These are phyloP conservation scores for Leucopsar rothschildi DNA, from an alignment of 2,113 vertebrate genomes.

Conservation along the genomic window DNA sequence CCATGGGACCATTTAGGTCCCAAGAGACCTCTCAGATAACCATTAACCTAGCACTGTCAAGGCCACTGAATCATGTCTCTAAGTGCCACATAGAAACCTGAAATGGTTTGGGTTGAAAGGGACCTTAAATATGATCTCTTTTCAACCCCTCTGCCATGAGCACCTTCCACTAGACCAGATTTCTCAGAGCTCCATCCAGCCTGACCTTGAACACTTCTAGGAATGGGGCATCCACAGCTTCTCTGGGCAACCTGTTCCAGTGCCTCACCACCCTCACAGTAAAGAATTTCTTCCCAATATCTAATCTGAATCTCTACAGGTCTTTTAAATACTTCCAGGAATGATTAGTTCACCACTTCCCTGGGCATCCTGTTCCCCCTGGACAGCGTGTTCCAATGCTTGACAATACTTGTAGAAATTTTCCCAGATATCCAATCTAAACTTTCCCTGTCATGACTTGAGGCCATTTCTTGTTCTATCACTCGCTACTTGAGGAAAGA, in stretches of 20 bases:
- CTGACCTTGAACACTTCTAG: background rate
- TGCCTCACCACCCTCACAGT: background rate
- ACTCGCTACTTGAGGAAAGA: background rate
- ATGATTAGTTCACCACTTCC: background rate
- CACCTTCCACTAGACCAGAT: background rate
- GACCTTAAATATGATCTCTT: fast-evolving
- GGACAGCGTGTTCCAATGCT: background rate
- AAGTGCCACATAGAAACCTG: background rate
- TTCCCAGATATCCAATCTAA: background rate
- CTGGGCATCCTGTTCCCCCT: background rate
- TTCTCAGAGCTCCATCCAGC: background rate
- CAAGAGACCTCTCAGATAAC: background rate
- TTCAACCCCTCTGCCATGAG: background rate
- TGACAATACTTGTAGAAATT: background rate
- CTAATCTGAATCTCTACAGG: background rate
- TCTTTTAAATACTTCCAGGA: background rate
- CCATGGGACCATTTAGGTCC: background rate
- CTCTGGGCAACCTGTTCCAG: background rate
- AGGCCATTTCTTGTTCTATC: background rate
- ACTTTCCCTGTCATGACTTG: background rate
- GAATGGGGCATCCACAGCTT: background rate
- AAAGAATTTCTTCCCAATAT: background rate
- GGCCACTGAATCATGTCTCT: background rate
- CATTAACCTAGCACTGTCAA: background rate
- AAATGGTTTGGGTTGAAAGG: background rate